phyloP scores from a whole-genome alignment of 2,797 vertebrate species.

The Pterois miles region DNA sequence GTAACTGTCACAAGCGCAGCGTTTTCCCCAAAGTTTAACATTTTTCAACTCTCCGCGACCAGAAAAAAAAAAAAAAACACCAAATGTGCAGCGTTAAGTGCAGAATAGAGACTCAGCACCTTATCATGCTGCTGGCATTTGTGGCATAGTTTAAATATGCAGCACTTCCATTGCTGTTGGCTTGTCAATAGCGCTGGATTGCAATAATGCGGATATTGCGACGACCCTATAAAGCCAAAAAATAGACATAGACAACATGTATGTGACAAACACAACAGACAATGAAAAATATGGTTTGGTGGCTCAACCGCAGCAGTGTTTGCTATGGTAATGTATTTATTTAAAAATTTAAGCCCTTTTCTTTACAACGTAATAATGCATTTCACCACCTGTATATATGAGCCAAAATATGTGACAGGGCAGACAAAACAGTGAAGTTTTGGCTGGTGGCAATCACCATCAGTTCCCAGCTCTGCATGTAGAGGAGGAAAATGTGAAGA shows the following conservation, averaged over 20 bases:
- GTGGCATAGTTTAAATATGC: no score
- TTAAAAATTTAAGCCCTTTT: neutral
- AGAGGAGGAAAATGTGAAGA: slow-evolving; percentile 10
- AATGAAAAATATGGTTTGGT: neutral
- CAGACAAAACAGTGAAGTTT: neutral
- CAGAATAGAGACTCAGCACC: no score
- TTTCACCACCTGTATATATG: neutral
- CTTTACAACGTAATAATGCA: neutral
- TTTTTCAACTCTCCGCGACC: no score
- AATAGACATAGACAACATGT: neutral
- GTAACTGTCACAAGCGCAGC: no score
- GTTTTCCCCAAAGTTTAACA: no score
- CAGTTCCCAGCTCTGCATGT: neutral
- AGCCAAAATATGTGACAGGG: neutral
- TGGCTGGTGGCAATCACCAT: neutral
- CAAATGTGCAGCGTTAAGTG: no score
- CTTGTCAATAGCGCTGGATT: no score
- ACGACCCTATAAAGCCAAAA: neutral
- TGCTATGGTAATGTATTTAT: neutral
- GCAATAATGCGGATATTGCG: no score
- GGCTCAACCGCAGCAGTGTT: neutral
- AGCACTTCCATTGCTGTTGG: no score
- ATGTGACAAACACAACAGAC: neutral
- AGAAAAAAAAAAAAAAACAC: no score
- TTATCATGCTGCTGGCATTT: no score